These are phyloP conservation scores for Piezodorus guildinii DNA, from an alignment of 1,140 invertebrate genomes.

Conservation along the genomic window DNA sequence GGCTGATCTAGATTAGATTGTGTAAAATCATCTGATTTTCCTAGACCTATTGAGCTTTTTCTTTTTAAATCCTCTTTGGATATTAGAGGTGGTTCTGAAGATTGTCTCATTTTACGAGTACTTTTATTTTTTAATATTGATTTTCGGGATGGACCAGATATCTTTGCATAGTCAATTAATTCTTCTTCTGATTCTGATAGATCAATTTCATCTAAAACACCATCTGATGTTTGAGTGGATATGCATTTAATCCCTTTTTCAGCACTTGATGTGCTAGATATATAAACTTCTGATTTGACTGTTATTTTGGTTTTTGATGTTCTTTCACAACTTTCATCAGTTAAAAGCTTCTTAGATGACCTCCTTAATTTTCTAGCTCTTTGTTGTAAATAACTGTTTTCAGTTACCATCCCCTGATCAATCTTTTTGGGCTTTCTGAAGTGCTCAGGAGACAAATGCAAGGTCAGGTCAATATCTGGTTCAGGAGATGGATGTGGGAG, in stretches of 20 bases:
- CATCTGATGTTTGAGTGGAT: neutral
- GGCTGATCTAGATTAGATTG: neutral
- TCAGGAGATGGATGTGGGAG: neutral
- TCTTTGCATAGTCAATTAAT: neutral
- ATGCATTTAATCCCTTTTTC: too few species aligned
- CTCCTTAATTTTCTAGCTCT: neutral
- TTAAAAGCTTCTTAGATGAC: too few species aligned
- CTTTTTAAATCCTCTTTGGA: neutral
- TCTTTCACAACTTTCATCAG: too few species aligned
- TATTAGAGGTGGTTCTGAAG: neutral
- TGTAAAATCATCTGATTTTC: neutral
- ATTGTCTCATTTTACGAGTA: neutral
- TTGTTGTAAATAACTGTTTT: neutral
- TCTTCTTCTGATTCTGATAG: neutral
- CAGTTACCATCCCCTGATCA: neutral
- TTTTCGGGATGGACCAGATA: neutral
- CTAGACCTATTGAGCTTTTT: neutral
- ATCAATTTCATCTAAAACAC: neutral
- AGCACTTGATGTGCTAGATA: too few species aligned
- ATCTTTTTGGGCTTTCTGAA: neutral
- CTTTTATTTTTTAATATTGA: neutral
- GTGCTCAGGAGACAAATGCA: neutral
- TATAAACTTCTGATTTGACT: too few species aligned
- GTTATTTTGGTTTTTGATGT: too few species aligned
- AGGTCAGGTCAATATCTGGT: neutral